These are phyloP conservation scores for Campylomormyrus tamandua DNA, from an alignment of 2,113 vertebrate genomes.

Conservation along the genomic window DNA sequence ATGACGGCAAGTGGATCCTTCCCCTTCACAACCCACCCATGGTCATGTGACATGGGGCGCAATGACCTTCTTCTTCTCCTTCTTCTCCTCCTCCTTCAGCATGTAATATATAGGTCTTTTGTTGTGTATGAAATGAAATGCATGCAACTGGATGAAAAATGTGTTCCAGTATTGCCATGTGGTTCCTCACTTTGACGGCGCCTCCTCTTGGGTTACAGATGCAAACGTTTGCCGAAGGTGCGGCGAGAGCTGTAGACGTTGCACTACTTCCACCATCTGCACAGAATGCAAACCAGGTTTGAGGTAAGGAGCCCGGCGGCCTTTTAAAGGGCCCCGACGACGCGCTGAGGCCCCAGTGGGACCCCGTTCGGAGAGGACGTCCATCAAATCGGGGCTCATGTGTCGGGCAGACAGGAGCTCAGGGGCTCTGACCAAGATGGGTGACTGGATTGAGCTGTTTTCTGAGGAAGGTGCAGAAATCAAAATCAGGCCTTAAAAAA, in stretches of 20 bases:
- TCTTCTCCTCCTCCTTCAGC: too few species aligned
- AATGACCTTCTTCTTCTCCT: background rate
- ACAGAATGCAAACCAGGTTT: constrained; percentile 85
- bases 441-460: background rate
- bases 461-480: background rate
- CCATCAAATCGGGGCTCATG: background rate
- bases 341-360: background rate
- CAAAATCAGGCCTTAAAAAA: background rate
- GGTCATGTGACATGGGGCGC: background rate
- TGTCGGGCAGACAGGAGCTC: background rate
- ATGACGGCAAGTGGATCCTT: constrained; percentile 63
- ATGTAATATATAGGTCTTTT: background rate
- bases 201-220: constrained; percentile 57
- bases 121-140: background rate
- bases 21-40: background rate
- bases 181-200: background rate
- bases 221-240: constrained; percentile 83
- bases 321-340: background rate
- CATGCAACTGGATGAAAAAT: constrained; percentile 32
- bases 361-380: background rate
- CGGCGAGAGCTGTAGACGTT: constrained; percentile 84
- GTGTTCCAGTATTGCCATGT: background rate
- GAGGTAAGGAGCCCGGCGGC: constrained; percentile 65
- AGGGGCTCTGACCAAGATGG: background rate
- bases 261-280: constrained; percentile 73